Evolutionary conservation across 2,888 invertebrate species (phyloP).

Genomic region (Crioceris asparagi): DNA sequence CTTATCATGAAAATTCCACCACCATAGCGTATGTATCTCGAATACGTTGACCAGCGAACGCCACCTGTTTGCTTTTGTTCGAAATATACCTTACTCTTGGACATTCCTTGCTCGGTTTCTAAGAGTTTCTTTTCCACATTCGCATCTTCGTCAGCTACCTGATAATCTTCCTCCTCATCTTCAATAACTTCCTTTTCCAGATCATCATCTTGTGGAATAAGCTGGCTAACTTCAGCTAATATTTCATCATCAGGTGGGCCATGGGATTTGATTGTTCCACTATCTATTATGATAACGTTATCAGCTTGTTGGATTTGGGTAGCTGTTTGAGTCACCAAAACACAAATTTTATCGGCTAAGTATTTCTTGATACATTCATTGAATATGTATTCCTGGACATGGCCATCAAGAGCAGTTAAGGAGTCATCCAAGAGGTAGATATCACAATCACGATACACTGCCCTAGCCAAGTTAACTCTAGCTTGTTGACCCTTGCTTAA

Average conservation of each 20-base stretch:
- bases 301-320: conserved; percentile 47
- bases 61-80: conserved; percentile 25
- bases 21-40: conserved; percentile 25
- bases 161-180: conserved; percentile 29
- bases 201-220: conserved; percentile 28
- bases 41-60: conserved; percentile 23
- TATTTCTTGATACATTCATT: conserved; percentile 58
- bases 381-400: conserved; percentile 75
- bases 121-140: conserved; percentile 7
- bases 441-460: conserved; percentile 71
- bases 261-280: conserved; percentile 43
- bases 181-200: conserved; percentile 30
- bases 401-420: conserved; percentile 78
- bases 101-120: neutral
- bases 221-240: conserved; percentile 59
- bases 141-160: conserved; percentile 25
- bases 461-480: conserved; percentile 72
- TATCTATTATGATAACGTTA: conserved; percentile 26
- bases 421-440: conserved; percentile 83
- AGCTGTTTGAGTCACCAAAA: conserved; percentile 62
- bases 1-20: conserved; percentile 20
- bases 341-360: conserved; percentile 52
- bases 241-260: conserved; percentile 56
- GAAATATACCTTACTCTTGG: conserved; percentile 23
- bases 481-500: conserved; percentile 75